These are phyloP conservation scores for Netelia fuscicornis DNA, from an alignment of 2,888 invertebrate species.

Conservation along the genomic window DNA sequence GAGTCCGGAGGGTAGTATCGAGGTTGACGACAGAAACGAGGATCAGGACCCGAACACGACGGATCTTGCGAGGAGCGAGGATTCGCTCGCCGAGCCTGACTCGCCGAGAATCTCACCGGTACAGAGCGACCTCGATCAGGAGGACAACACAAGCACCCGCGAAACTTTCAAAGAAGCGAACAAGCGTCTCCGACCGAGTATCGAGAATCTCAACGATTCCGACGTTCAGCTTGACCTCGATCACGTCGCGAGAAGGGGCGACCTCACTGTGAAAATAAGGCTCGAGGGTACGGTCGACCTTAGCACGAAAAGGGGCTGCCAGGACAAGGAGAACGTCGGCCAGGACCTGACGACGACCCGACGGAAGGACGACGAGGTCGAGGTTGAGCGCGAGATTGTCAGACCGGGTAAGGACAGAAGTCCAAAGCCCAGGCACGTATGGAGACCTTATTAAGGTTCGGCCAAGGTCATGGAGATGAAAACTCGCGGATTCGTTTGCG, in stretches of 20 bases:
- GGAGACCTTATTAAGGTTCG: constrained; percentile 81
- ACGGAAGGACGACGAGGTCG: constrained; percentile 79
- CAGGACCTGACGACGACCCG: constrained; percentile 81
- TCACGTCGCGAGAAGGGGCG: constrained; percentile 71
- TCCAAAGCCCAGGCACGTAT: constrained; percentile 83
- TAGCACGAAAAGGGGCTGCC: constrained; percentile 79
- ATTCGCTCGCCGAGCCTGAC: constrained; percentile 79
- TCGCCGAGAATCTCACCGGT: constrained; percentile 79
- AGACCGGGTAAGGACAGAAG: constrained; percentile 80
- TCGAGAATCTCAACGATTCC: constrained; percentile 80
- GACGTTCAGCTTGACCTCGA: constrained; percentile 74
- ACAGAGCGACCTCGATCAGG: constrained; percentile 76
- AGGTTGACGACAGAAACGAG: constrained; percentile 81
- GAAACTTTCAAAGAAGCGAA: constrained; percentile 74
- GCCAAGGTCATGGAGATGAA: neutral
- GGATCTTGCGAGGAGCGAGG: constrained; percentile 80
- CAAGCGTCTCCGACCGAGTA: constrained; percentile 78
- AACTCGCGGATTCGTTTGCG: neutral
- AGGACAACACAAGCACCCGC: constrained; percentile 74
- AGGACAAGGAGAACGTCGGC: constrained; percentile 83
- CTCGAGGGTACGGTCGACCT: constrained; percentile 83
- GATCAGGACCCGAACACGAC: constrained; percentile 77
- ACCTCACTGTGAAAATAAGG: constrained; percentile 80
- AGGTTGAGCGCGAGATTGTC: constrained; percentile 77
- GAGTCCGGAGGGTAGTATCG: constrained; percentile 83